Percentiles rank a stretch among this genome's conserved stretches.
Evolutionary conservation across 2,113 vertebrate species (phyloP).

Genomic region (Brienomyrus longianalis): DNA sequence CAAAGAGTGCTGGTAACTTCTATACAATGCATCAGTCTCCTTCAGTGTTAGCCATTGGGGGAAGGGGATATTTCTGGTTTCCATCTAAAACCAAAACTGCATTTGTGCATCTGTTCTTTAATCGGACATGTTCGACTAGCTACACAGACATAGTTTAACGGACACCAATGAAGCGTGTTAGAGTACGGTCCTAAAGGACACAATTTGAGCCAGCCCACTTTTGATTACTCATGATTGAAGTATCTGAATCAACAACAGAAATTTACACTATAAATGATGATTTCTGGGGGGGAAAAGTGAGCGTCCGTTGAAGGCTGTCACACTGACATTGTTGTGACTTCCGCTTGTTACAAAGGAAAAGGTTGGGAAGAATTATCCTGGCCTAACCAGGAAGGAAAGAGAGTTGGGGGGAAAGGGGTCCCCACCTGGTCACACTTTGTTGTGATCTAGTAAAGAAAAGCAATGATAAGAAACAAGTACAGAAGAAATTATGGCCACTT

Average conservation of each 20-base stretch:
- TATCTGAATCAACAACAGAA: not conserved
- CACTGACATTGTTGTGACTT: slow-evolving; percentile 32
- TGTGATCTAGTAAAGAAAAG: slow-evolving; percentile 66
- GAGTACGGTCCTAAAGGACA: not conserved
- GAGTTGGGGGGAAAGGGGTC: slow-evolving; percentile 40
- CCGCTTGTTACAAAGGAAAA: slow-evolving; percentile 28
- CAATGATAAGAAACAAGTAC: slow-evolving; percentile 54
- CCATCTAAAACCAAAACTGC: not conserved
- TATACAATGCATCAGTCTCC: not conserved
- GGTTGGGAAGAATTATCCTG: slow-evolving; percentile 31
- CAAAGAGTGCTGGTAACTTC: not conserved
- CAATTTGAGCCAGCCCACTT: not conserved
- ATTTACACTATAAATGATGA: not conserved
- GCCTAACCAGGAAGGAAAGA: slow-evolving; percentile 32
- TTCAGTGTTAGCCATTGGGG: not conserved
- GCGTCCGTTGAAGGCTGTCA: slow-evolving; percentile 50
- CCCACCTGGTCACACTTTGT: slow-evolving; percentile 69
- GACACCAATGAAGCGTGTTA: not conserved
- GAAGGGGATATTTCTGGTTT: not conserved
- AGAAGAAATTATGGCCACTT: slow-evolving; percentile 57
- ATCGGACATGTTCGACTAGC: not conserved
- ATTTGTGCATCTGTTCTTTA: slow-evolving; percentile 9
- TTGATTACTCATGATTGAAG: not conserved
- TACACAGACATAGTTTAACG: not conserved
- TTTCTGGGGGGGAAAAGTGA: not conserved